Conservation (phyloP, 2,888 invertebrate genomes). For the Julus scandinavius region DNA sequence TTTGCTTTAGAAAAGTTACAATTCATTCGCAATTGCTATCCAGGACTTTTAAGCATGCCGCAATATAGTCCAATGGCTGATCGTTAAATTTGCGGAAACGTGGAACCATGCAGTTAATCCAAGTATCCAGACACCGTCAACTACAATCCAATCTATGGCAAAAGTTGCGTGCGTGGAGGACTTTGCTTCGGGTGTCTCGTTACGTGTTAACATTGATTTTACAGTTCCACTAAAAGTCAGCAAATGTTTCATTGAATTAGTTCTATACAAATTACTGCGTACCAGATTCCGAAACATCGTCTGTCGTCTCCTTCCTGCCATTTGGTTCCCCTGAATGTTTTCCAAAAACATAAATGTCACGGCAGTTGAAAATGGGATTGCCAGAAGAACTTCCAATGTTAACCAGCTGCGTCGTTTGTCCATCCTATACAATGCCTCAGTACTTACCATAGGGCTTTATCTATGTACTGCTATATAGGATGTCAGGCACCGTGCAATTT, state of each 20-base stretch:
- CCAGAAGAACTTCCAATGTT: neutral
- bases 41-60: neutral
- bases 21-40: neutral
- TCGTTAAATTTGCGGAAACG: neutral
- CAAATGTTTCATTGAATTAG: conserved; percentile 1
- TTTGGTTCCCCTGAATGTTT: neutral
- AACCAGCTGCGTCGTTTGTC: neutral
- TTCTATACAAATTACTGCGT: neutral
- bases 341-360: conserved; percentile 1
- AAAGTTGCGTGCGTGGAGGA: neutral
- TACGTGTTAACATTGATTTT: neutral
- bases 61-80: neutral
- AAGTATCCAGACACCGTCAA: neutral
- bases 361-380: neutral
- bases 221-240: neutral
- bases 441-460: too few relatives aligned
- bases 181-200: neutral
- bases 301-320: neutral
- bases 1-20: neutral
- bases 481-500: too few relatives aligned
- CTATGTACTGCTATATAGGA: too few relatives aligned
- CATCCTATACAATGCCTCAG: neutral
- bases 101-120: neutral
- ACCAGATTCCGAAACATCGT: neutral
- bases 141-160: neutral